Base-by-base conservation (phyloP, 1,140 invertebrate genomes). In the Pararge aegeria region DNA sequence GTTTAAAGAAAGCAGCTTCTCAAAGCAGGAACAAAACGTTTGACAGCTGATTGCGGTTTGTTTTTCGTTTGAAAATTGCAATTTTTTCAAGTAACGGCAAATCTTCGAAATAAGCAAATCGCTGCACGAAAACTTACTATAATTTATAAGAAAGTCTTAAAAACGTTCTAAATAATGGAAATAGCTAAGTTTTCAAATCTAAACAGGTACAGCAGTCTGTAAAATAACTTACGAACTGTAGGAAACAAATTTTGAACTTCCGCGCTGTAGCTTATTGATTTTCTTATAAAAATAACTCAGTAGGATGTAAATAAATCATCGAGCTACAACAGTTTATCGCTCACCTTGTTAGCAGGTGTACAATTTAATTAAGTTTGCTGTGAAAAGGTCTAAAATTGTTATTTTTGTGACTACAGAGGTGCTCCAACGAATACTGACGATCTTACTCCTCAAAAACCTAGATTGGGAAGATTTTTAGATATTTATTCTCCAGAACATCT, bases 231-330 rank as follows among this genome's bases (percentile, higher is more conserved):
- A 30, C 20, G 10, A 15, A 15, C 15, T 40, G 24, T 18, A 5
- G 13, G 4, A 24, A 44, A 20, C 18, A 13, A 53, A 60, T 61
- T 80, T 88, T 84, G 80, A 85, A 88, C 76, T 80, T 83, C 69
- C 85, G 85, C 83, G 83, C 83, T 85, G 52, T 72, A 80, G 70
- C 66, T 74, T 88, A 88, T 88, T 83, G 85, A 88, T 88, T 87
- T 88, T 88, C 73, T 52, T 81, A 78, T 74, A 72, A 89, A 85
- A 88, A 84, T 83, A 88, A 80, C 73, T 77, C 72, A 68, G 66
- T 65, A 74, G 64, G 77, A 84, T 89, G 83, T 87, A 89, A 89
- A 89, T 89, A 89, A 89, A 89, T 87, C 79, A 87, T 83, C 74
- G 81, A 73, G 66, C 58, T 68, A 63, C 58, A 68, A 63, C 58